Evolutionary conservation across 2,888 invertebrate species (phyloP), one percentile per base, ranked within the genome.

Genomic region (Drosophila helvetica): DNA sequence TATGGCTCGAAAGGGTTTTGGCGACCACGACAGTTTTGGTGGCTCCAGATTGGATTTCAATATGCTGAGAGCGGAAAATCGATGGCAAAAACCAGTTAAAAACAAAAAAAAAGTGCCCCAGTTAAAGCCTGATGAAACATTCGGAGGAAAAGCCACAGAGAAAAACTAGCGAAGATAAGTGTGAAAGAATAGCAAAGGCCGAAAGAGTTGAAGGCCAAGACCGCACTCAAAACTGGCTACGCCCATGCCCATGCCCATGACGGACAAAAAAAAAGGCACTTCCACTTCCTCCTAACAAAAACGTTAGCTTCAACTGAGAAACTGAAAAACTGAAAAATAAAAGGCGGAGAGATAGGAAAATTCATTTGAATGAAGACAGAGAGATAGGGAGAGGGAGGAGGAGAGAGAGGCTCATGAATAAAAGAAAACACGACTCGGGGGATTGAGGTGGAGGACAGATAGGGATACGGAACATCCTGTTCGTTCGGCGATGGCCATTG

Each of bases 401-500:
- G 33, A 5, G 33, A 33, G 12, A 15, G 5, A 33, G 33, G 33
- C 33, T 33, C 12, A 33, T 33, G 33, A 33, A 33, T 33, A 33
- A 33, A 33, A 33, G 33, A 33, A 15, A 33, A 33, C 33, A 33
- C 33, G 33, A 12, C 33, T 33, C 33, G 33, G 12, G 33, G 33
- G 33, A 33, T 4, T 33, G 33, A 12, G 30, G 12, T 33, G 33
- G 33, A 33, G 33, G 33, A 33, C 33, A 33, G 33, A 5, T 12
- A 5, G 33, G 33, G 33, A 33, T 33, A 33, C 2, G 33, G 10
- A 33, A 5, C 22, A 22, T 33, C 33, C 33, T 12, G 25, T 22
- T 12, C 25, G 43, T 46, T 53, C 12, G 19, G 22, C 33, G 52
- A 60, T 60, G 8, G 38, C 43, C 46, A 38, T 61, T 65, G 66